Evolutionary conservation across 2,113 vertebrate genomes (phyloP), one percentile per base, ranked within the genome.

Genomic region (Amphilophus citrinellus): DNA sequence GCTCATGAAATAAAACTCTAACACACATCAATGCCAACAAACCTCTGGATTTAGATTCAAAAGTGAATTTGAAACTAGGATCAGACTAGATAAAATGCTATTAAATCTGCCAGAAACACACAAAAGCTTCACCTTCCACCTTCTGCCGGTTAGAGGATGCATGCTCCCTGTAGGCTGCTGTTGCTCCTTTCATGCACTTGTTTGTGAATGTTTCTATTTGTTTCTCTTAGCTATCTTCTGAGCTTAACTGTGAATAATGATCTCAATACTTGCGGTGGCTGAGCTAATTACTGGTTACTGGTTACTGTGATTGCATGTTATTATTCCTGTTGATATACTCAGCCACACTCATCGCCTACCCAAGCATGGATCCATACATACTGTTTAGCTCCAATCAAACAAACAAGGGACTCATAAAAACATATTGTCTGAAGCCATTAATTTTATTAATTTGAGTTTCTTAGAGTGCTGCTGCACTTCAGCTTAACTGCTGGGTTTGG

Each of bases 201-300:
- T 20, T 73, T 73, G 53, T 56, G 6, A 0, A 56, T n/a, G 53
- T 73, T 56, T 73, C 68, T 18, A n/a, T 73, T 56, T 73, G 47
- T 56, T 53, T 73, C 44, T 53, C 44, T 73, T 73, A 53, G 24
- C 20, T 53, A 53, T 30, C 47, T 35, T 56, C 66, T 8, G 24
- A 56, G 27, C 53, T 56, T 56, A 18, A n/a, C 68, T 56, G 47
- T 56, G 18, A 73, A 35, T 73, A 73, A 73, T 73, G 24, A 73
- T 73, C 18, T 56, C 27, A 35, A 0, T 56, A 27, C 68, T 56
- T n/a, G 47, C 32, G 47, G 13, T 35, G 68, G 27, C 47, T n/a
- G 68, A 73, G 68, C 32, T 73, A 56, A 73, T 56, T 68, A 27
- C 65, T 47, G 24, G 24, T 68, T 73, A 56, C 68, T 56, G 22